phyloP scores from a whole-genome alignment of 1,140 invertebrate species.

The Drosophila rufa region DNA sequence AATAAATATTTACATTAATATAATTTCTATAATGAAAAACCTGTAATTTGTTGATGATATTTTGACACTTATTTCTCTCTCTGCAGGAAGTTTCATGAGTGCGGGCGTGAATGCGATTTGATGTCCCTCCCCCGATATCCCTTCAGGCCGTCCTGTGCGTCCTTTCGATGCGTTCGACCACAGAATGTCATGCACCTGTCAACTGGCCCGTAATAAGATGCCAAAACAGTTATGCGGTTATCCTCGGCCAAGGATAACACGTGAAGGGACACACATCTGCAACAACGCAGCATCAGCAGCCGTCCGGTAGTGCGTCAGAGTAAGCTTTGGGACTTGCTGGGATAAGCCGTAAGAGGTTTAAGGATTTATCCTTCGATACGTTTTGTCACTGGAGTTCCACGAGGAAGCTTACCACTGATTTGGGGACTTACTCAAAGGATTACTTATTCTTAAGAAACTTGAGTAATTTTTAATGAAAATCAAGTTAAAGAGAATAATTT shows the following conservation, averaged over 20 bases:
- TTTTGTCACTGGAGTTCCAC: slow-evolving; percentile 27
- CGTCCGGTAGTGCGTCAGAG: slow-evolving; percentile 47
- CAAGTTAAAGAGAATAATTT: too few relatives aligned
- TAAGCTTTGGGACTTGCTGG: slow-evolving; percentile 43
- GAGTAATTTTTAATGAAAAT: neutral
- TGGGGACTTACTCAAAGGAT: neutral
- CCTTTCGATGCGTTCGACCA: slow-evolving; percentile 65
- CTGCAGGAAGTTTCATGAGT: neutral
- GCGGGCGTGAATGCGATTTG: slow-evolving; percentile 4
- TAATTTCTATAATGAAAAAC: too few relatives aligned
- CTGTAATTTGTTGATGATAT: accelerated
- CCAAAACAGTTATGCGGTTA: slow-evolving; percentile 81
- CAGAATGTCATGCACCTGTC: slow-evolving; percentile 82
- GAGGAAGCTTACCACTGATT: slow-evolving; percentile 11
- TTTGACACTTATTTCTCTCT: neutral
- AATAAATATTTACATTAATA: neutral
- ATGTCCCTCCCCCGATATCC: neutral
- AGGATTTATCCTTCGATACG: slow-evolving; percentile 22
- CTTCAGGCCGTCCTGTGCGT: slow-evolving; percentile 18
- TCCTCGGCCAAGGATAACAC: slow-evolving; percentile 64
- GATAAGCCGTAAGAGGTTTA: slow-evolving; percentile 40
- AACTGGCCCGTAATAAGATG: slow-evolving; percentile 79
- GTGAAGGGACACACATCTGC: slow-evolving; percentile 26
- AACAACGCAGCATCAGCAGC: neutral
- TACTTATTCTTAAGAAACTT: neutral